Evolutionary conservation across 1,140 invertebrate species (phyloP).

Genomic region (Psilanteris sp.): DNA sequence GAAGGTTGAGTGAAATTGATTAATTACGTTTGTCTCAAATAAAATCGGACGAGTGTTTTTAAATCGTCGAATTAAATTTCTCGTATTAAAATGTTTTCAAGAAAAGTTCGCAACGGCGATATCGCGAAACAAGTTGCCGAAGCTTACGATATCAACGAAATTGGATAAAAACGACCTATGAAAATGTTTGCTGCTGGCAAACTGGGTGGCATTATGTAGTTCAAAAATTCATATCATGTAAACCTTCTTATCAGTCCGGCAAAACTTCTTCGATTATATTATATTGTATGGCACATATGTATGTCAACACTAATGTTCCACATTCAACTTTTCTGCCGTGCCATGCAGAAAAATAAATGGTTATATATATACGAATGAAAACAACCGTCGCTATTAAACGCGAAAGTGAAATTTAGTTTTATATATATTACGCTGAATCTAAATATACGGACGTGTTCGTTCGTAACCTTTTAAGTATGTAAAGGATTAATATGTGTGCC

Average conservation of each 20-base stretch:
- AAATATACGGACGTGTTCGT: too few species aligned
- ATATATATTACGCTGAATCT: too few species aligned
- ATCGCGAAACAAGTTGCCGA: constrained; percentile 12
- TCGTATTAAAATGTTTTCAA: background rate
- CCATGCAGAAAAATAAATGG: too few species aligned
- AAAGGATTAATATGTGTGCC: constrained; percentile 8
- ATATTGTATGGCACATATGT: background rate
- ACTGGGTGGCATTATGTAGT: constrained; percentile 1
- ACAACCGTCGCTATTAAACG: too few species aligned
- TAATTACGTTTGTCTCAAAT: constrained; percentile 1
- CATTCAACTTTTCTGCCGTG: too few species aligned
- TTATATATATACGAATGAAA: background rate
- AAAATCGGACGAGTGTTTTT: constrained; percentile 12
- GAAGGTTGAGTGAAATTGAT: constrained; percentile 2
- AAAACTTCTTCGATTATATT: constrained; percentile 23
- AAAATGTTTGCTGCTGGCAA: constrained; percentile 13
- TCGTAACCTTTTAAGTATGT: constrained; percentile 2
- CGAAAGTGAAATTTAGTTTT: too few species aligned
- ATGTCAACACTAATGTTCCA: constrained; percentile 1
- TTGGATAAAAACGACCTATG: constrained; percentile 23
- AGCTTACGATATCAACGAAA: constrained; percentile 20
- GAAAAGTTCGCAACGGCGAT: background rate
- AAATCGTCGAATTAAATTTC: background rate
- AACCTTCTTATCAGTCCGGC: constrained; percentile 19
- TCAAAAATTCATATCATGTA: constrained; percentile 22